Percentiles rank a stretch among this genome's conserved stretches.
These are phyloP conservation scores for Deroplatys truncata DNA, from an alignment of 2,888 invertebrate species.

Conservation along the genomic window DNA sequence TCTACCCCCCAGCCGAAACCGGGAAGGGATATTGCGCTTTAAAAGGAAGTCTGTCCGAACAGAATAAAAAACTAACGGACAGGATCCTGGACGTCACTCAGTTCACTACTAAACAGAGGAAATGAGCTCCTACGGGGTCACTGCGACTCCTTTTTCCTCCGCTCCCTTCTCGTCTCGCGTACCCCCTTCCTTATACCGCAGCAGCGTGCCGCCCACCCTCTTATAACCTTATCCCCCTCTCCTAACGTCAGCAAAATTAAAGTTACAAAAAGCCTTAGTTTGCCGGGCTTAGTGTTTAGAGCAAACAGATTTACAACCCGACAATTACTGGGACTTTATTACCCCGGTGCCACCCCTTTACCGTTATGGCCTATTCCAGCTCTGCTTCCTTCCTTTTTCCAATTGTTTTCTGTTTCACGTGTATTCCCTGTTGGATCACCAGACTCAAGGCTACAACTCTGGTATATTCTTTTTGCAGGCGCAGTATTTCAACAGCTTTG, in stretches of 20 bases:
- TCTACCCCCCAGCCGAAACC: neutral
- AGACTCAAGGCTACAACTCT: no score
- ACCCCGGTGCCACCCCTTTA: neutral
- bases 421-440: neutral
- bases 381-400: neutral
- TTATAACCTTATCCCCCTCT: conserved; percentile 11
- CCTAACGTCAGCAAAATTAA: conserved; percentile 37
- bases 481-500: no score
- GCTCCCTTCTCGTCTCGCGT: neutral
- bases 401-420: neutral
- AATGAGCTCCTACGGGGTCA: conserved; percentile 11
- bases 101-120: conserved; percentile 16
- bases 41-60: conserved; percentile 23
- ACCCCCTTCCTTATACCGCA: neutral
- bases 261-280: conserved; percentile 18
- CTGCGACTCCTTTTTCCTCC: neutral
- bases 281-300: conserved; percentile 11
- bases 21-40: conserved; percentile 25
- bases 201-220: conserved; percentile 43
- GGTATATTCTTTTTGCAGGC: no score
- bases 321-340: conserved; percentile 11
- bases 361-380: neutral
- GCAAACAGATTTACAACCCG: conserved; percentile 7
- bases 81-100: neutral
- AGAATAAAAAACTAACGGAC: conserved; percentile 16